phyloP scores from a whole-genome alignment of 2,888 invertebrate species.

The Netelia inedita region DNA sequence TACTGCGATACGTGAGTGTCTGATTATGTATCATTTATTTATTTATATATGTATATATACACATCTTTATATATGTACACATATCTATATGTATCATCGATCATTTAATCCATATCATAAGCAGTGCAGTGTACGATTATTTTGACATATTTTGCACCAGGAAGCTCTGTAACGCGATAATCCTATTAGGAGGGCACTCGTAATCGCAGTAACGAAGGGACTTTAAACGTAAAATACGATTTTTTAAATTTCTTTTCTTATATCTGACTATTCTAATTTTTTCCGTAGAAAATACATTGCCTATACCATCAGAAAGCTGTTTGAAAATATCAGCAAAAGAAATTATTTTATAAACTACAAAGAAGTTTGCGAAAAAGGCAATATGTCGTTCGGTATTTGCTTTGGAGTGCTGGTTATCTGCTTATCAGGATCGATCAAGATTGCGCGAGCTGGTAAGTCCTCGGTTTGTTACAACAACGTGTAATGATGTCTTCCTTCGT shows the following conservation, averaged over 20 bases:
- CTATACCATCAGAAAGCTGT: no score
- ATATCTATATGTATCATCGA: not conserved
- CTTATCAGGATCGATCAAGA: conserved; percentile 38
- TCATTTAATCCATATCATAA: not conserved
- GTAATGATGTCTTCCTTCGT: not conserved
- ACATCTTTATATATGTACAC: conserved; percentile 1
- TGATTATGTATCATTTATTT: conserved; percentile 24
- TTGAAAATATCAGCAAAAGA: no score
- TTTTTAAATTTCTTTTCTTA: not conserved
- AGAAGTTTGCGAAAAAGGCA: not conserved
- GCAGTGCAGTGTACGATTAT: not conserved
- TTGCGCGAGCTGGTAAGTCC: conserved; percentile 59
- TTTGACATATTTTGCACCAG: not conserved
- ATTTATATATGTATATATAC: conserved; percentile 1
- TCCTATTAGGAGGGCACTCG: not conserved
- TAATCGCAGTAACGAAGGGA: not conserved
- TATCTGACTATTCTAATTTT: not conserved
- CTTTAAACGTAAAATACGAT: not conserved
- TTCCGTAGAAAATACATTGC: no score
- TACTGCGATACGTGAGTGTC: conserved; percentile 42
- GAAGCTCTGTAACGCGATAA: conserved; percentile 1
- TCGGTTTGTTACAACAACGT: not conserved
- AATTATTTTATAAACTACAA: conserved; percentile 9
- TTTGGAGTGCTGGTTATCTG: conserved; percentile 40
- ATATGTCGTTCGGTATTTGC: conserved; percentile 28